Base-by-base conservation (phyloP, 2,113 vertebrate species). In the Eretmochelys imbricata region DNA sequence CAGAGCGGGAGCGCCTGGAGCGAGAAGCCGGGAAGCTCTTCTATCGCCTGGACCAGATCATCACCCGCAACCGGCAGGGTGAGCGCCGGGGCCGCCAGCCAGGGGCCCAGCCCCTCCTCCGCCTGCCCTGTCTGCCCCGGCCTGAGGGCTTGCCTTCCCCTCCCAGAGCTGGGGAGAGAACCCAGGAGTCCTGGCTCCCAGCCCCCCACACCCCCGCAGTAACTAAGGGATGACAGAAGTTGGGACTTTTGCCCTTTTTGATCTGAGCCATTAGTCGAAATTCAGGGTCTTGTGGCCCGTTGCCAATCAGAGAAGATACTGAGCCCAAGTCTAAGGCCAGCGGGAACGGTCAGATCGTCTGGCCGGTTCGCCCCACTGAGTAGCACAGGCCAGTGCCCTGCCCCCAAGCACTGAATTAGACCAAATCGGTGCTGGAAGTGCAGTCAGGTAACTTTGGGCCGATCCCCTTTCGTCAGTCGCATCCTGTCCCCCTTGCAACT, bases 1-100 rank as follows among this genome's bases (percentile, higher is more conserved):
- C 85, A 92, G 91, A 92, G 50, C 55, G 80, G 8, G 91, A 92
- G 29, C 49, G 65, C 27, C 87, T 92, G 91, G 85, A 92, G 57
- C 81, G 38, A 14, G 91, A 92, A 50, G 55, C 85, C 22, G 91
- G 91, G 50, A 88, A 79, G 48, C 85, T 92, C 49, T 88, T 92
- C 46, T 75, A 54, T 55, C 91, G 10, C 24, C 85, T 92, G 5
- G 55, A 79, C 22, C 22, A 80, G 82, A 88, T 92, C 75, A 31
- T 88, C 24, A 29, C 53, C 38, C 78, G n/a, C 62, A 84, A 27
- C 27, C 8, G 25, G 19, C 83, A 80, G 35, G 75, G 91, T 92
- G 88, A 42, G 81, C 16, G 42, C 42, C 42, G 42, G 42, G 38
- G 38, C 38, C 38, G 38, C 38, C 38, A 42, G 8, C 6, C 29